phyloP scores from a whole-genome alignment of 2,888 invertebrate species.

The Oscheius sp. region DNA sequence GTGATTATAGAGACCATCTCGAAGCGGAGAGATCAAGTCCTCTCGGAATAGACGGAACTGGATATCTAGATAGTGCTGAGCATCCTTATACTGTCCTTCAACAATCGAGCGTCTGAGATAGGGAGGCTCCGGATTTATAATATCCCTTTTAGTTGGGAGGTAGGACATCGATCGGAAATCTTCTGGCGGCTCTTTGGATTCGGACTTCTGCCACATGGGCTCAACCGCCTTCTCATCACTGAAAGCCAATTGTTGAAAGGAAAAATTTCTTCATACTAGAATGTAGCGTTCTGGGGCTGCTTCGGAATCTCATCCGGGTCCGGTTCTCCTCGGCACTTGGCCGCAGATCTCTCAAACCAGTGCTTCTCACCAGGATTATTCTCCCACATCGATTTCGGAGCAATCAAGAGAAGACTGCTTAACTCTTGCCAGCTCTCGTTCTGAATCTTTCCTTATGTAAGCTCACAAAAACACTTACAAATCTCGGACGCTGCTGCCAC shows the following conservation, averaged over 20 bases:
- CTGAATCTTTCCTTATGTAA: not conserved
- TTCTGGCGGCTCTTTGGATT: constrained; percentile 74
- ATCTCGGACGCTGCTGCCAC: not conserved
- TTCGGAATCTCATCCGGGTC: no score
- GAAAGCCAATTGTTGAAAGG: no score
- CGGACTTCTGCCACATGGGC: no score
- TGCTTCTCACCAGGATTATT: not conserved
- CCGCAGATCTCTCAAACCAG: constrained; percentile 9
- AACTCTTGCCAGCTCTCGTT: not conserved
- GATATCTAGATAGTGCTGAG: constrained; percentile 84
- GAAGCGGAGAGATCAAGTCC: constrained; percentile 83
- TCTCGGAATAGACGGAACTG: constrained; percentile 85
- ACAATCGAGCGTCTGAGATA: constrained; percentile 79
- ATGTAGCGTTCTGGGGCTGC: no score
- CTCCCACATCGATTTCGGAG: constrained; percentile 17
- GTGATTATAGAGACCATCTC: constrained; percentile 78
- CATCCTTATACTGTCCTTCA: constrained; percentile 79
- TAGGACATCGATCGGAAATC: constrained; percentile 74
- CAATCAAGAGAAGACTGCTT: not conserved
- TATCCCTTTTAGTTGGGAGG: constrained; percentile 73
- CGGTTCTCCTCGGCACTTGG: no score
- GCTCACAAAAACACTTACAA: not conserved
- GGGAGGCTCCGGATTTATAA: constrained; percentile 61
- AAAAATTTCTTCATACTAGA: no score
- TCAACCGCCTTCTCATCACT: no score